Conservation (phyloP, 2,888 invertebrate species). For the Netelia virgata region DNA sequence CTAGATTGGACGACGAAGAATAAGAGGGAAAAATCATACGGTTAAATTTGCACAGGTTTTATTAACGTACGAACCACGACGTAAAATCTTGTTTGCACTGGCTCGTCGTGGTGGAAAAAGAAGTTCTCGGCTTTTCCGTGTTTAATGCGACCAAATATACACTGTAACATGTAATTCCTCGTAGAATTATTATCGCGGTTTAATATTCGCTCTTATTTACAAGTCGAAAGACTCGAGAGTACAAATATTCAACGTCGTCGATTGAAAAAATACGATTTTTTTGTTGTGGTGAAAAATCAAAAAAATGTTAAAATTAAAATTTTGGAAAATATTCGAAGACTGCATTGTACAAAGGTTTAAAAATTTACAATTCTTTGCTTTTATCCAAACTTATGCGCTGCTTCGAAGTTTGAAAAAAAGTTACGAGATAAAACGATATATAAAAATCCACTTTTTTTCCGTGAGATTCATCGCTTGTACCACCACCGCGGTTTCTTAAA, state of each 20-base stretch:
- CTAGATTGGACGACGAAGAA: not conserved
- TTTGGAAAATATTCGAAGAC: too few species aligned
- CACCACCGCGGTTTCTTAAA: not conserved
- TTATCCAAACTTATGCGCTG: not conserved
- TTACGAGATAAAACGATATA: not conserved
- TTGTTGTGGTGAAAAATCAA: too few species aligned
- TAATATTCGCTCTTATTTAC: not conserved
- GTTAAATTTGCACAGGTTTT: not conserved
- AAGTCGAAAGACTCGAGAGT: not conserved
- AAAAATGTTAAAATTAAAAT: too few species aligned
- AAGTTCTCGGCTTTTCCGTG: not conserved
- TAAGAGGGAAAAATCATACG: not conserved
- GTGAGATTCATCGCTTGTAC: conserved; percentile 13
- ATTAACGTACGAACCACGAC: not conserved
- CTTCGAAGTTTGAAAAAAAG: not conserved
- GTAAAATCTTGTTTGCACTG: not conserved
- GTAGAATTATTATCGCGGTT: not conserved
- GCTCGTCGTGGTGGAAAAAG: not conserved
- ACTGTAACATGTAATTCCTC: not conserved
- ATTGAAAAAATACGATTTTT: too few species aligned
- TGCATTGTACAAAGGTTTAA: too few species aligned
- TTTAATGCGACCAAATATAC: not conserved
- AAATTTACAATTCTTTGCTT: not conserved
- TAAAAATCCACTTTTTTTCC: not conserved
- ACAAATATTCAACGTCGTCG: too few species aligned